Evolutionary conservation across 1,140 invertebrate species (phyloP).

Genomic region (Paracyclopina nana): DNA sequence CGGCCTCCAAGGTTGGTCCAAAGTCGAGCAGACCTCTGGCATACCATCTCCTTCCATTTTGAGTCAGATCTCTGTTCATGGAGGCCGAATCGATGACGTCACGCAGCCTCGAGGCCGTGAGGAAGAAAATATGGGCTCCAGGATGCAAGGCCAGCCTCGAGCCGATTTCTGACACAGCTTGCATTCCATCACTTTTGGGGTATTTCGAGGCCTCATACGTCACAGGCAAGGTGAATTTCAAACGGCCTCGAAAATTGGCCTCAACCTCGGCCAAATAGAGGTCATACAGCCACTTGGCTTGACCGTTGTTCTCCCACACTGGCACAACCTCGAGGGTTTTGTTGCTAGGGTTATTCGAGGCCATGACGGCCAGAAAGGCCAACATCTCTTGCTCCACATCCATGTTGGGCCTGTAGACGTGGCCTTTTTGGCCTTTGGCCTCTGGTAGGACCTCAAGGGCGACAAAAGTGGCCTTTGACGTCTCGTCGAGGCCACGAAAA

Average conservation of each 20-base stretch:
- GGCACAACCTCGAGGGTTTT: neutral
- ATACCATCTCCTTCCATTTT: neutral
- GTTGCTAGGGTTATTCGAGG: neutral
- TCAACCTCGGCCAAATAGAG: neutral
- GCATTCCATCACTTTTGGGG: neutral
- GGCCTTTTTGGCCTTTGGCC: too few relatives aligned
- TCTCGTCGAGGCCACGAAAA: too few relatives aligned
- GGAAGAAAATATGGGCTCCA: neutral
- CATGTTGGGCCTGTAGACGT: too few relatives aligned
- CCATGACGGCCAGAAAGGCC: neutral
- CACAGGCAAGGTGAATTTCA: constrained; percentile 1
- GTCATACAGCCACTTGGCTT: neutral
- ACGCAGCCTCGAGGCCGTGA: neutral
- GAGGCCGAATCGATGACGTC: neutral
- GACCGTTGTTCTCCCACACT: neutral
- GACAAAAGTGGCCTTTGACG: too few relatives aligned
- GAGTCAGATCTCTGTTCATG: neutral
- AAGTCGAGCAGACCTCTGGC: neutral
- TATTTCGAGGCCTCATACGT: neutral
- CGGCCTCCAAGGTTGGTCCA: neutral
- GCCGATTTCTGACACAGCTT: neutral
- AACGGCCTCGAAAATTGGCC: neutral
- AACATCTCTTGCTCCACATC: neutral
- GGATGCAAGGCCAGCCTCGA: neutral
- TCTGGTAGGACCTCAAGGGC: too few relatives aligned